Conservation (phyloP, 92 coral and sea anemone genomes). For the Porites divaricata region DNA sequence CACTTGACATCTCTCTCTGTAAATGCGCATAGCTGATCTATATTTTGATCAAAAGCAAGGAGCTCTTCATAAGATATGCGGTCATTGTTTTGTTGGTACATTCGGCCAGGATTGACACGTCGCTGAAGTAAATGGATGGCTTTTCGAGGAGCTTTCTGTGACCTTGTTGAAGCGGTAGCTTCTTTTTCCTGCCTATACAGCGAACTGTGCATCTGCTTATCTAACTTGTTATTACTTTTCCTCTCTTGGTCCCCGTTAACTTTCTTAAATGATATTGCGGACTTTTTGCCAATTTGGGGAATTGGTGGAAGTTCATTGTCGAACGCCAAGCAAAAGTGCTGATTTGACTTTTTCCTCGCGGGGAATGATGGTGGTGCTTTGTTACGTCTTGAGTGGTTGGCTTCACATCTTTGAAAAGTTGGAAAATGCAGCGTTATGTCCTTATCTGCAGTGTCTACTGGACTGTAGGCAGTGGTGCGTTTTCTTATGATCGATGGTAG, state of each 20-base stretch:
- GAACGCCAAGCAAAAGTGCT: neutral
- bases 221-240: neutral
- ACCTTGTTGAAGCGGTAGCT: neutral
- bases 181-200: neutral
- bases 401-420: conserved; percentile 4
- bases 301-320: conserved; percentile 8
- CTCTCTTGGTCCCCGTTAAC: neutral
- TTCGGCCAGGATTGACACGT: neutral
- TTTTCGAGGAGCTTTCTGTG: neutral
- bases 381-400: neutral
- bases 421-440: neutral
- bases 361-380: neutral
- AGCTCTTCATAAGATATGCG: conserved; percentile 14
- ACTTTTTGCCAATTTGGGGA: neutral
- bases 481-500: conserved; percentile 17
- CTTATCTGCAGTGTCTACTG: neutral
- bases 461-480: neutral
- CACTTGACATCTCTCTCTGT: conserved; percentile 13
- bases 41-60: conserved; percentile 24
- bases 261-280: neutral
- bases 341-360: neutral
- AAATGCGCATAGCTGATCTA: conserved; percentile 4
- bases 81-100: conserved; percentile 15
- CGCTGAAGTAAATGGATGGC: conserved; percentile 18
- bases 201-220: neutral